Evolutionary conservation across 2,888 invertebrate genomes (phyloP), one percentile per base, ranked within the genome.

Genomic region (Leucophenga montana): DNA sequence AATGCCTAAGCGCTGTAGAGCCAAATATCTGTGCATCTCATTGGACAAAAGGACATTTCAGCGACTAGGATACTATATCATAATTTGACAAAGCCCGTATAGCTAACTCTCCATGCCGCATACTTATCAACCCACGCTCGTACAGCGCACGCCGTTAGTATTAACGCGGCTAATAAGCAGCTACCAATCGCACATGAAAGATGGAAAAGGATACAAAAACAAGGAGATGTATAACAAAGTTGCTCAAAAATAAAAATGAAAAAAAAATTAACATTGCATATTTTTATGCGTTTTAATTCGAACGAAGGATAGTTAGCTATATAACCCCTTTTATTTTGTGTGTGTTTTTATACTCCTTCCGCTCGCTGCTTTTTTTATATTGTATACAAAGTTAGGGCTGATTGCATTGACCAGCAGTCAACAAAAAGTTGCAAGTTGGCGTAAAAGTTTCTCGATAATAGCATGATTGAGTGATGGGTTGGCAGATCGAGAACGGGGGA

Each of bases 241-340:
- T 13, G 31, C 5, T 5, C 44, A 46, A 44, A 14, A 61, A 61
- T 22, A 20, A 13, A 18, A 46, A n/a, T 8, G 33, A 5, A 4
- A 20, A 54, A 53, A 66, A 66, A 54, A 33, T 48, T 16, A 22
- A 67, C 27, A 48, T 48, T 67, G 67, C 67, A 46, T 59, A 64
- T 39, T 64, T 64, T 64, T 46, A 64, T 64, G 62, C 22, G 62
- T n/a, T 64, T 48, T 20, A 64, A 46, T 64, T 64, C 14, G 62
- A 2, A 22, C 11, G 39, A 13, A 39, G 39, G 66, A 61, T 69
- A 69, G 72, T n/a, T n/a, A n/a, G 71, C 76, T 56, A 76, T 77
- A 76, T 73, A 78, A 66, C 68, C 74, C 72, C 77, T 79, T 76
- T 77, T 72, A 74, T 77, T 72, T 50, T 65, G 56, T 71, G 77